These are phyloP conservation scores for Anagrus nilaparvatae DNA, from an alignment of 1,140 invertebrate species.

Conservation along the genomic window DNA sequence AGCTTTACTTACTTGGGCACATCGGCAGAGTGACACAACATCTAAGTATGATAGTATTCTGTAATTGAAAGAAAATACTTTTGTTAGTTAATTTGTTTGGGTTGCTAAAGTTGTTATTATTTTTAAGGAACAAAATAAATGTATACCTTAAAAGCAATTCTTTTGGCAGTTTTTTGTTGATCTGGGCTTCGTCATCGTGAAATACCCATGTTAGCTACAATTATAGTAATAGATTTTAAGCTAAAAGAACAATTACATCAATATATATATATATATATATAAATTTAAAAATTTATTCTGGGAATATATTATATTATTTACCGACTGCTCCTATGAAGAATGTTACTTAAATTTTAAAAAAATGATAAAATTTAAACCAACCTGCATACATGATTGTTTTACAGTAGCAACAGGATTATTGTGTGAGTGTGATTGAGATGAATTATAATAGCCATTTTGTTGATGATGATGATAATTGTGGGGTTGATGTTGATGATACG, in stretches of 20 bases:
- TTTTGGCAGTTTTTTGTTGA: conserved; percentile 94
- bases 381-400: conserved; percentile 43
- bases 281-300: too few relatives aligned
- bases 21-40: conserved; percentile 92
- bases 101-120: not conserved
- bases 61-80: conserved; percentile 20
- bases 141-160: conserved; percentile 76
- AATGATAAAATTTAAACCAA: too few relatives aligned
- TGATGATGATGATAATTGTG: conserved; percentile 35
- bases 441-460: conserved; percentile 37
- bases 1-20: conserved; percentile 91
- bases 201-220: conserved; percentile 47
- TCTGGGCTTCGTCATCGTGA: conserved; percentile 74
- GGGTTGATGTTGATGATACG: conserved; percentile 30
- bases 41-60: conserved; percentile 97
- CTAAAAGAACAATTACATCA: too few relatives aligned
- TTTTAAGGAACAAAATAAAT: not conserved
- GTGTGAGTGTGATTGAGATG: conserved; percentile 38
- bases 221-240: too few relatives aligned
- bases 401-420: conserved; percentile 40
- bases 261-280: too few relatives aligned
- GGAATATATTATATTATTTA: too few relatives aligned
- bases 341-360: too few relatives aligned
- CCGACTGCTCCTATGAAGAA: too few relatives aligned
- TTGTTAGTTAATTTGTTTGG: not conserved